A percentile compares a stretch with the other conserved stretches of the same genome.
phyloP scores from a whole-genome alignment of 2,797 vertebrate species.

The Margarornis squamiger region DNA sequence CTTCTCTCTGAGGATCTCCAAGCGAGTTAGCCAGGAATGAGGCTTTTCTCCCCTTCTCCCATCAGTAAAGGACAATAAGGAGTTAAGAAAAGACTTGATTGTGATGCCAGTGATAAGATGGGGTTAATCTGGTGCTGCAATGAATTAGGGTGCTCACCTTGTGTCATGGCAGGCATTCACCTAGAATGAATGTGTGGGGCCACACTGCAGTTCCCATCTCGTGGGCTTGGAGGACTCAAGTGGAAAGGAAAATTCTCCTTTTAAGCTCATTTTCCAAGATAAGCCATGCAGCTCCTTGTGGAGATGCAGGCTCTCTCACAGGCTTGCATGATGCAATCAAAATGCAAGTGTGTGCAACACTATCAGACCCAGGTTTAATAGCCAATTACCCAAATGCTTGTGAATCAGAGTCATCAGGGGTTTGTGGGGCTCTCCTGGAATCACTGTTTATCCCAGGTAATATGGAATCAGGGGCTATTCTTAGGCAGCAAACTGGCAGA shows the following conservation, averaged over 20 bases:
- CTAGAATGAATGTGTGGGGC: not conserved
- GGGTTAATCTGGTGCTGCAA: not conserved
- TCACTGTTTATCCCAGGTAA: not conserved
- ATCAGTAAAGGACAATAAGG: not conserved
- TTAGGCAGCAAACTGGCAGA: not conserved
- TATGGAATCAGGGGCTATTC: not conserved
- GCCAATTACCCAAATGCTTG: not conserved
- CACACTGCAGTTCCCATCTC: fast-evolving
- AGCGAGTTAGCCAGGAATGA: not conserved
- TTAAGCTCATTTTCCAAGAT: not conserved
- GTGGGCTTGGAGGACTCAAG: not conserved
- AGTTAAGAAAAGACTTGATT: not conserved
- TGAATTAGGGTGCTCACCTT: fast-evolving
- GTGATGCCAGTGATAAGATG: not conserved
- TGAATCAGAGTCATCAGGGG: not conserved
- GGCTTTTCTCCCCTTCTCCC: not conserved
- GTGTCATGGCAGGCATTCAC: not conserved
- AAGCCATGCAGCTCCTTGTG: not conserved
- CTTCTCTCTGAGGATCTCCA: not conserved
- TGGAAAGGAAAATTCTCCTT: not conserved
- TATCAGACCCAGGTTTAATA: not conserved
- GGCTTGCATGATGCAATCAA: not conserved
- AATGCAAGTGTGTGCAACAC: not conserved
- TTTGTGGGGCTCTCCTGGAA: not conserved
- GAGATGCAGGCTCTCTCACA: not conserved